A percentile compares a stretch with the other conserved stretches of the same genome.
These are phyloP conservation scores for Cheiracanthium punctorium DNA, from an alignment of 2,888 invertebrate genomes.

Conservation along the genomic window DNA sequence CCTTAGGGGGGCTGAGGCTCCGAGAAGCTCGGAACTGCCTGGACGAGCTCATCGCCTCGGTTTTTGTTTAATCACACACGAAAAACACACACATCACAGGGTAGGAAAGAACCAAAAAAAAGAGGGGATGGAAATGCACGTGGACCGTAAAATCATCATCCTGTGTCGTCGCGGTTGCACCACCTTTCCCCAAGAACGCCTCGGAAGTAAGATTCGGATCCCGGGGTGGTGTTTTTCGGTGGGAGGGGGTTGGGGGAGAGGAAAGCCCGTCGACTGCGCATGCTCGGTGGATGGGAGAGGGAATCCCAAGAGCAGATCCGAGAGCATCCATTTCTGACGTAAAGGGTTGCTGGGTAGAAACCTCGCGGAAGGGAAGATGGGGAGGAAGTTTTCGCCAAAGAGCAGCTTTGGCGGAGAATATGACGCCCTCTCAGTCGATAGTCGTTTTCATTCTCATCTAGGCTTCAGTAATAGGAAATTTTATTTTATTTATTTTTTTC, in stretches of 20 bases:
- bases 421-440: background rate
- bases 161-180: background rate
- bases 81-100: background rate
- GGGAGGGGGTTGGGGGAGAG: conserved; percentile 6
- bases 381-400: background rate
- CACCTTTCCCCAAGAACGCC: background rate
- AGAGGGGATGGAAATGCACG: background rate
- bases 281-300: conserved; percentile 39
- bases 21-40: conserved; percentile 39
- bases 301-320: conserved; percentile 26
- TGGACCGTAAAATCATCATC: conserved; percentile 14
- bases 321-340: conserved; percentile 60
- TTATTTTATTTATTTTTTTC: background rate
- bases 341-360: conserved; percentile 64
- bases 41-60: conserved; percentile 30
- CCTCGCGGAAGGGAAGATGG: background rate
- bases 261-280: conserved; percentile 22
- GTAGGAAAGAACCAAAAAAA: background rate
- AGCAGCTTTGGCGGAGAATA: background rate
- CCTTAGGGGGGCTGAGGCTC: conserved; percentile 54
- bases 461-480: background rate
- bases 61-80: background rate
- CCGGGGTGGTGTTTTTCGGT: conserved; percentile 22
- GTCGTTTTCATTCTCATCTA: background rate
- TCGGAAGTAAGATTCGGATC: background rate